Conservation (phyloP, 2,888 invertebrate genomes). For the Lydus trimaculatus region DNA sequence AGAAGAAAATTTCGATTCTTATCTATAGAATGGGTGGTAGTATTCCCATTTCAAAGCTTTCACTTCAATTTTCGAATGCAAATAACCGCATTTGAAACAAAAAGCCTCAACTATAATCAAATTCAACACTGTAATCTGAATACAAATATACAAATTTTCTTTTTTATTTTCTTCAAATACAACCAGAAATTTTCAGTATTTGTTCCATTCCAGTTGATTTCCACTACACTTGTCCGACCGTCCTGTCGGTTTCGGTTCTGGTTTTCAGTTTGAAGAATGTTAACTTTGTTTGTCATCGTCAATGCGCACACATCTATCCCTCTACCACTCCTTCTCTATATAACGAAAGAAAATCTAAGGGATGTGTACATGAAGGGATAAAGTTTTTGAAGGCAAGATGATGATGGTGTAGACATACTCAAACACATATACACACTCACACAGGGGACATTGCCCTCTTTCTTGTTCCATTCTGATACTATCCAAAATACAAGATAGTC, state of each 20-base stretch:
- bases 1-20: not conserved
- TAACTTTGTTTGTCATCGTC: constrained; percentile 29
- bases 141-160: constrained; percentile 34
- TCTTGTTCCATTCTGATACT: not conserved
- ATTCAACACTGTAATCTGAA: constrained; percentile 38
- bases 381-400: not conserved
- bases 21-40: not conserved
- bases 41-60: not conserved
- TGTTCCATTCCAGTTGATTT: constrained; percentile 30
- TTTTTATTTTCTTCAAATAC: constrained; percentile 17
- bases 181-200: not conserved
- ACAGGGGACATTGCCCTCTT: not conserved
- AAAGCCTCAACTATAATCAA: constrained; percentile 32
- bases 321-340: not conserved
- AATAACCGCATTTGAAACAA: not conserved
- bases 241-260: constrained; percentile 27
- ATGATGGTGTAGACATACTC: not conserved
- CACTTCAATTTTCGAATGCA: not conserved
- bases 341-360: not conserved
- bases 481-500: not conserved
- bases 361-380: not conserved
- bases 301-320: not conserved
- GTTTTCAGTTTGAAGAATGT: constrained; percentile 18
- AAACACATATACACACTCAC: too few species aligned
- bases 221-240: constrained; percentile 26